Evolutionary conservation across 2,888 invertebrate species (phyloP), one percentile per base, ranked within the genome.

Genomic region (Drosophila robusta): DNA sequence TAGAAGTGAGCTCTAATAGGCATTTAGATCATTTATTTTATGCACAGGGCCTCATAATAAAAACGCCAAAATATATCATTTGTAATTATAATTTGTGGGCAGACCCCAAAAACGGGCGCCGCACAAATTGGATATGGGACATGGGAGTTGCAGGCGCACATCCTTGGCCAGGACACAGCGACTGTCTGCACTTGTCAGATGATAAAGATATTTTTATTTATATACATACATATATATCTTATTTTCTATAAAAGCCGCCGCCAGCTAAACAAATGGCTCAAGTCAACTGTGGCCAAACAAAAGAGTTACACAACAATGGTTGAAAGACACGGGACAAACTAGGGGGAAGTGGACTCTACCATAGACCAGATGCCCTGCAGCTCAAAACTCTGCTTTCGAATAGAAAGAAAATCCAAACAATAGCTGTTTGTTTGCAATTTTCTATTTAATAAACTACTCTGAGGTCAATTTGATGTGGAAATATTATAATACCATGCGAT

Each of bases 231-330:
- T 9, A 29, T 29, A 9, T 29, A 9, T 29, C 9, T 29, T 29
- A 2, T 29, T 29, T 29, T 9, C 29, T 26, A 58, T 51, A 67
- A 67, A 50, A 54, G 60, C 26, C 57, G 42, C 18, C 38, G 57
- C 55, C 42, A 49, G 54, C 63, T 49, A 65, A 87, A 78, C 68
- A 87, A 87, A 82, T 85, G 82, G 67, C 47, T 47, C 63, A 71
- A 88, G 80, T 83, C 80, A 87, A 86, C 73, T 58, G 60, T 62
- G 64, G 60, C 39, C 55, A 69, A 77, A 86, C 87, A 83, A 88
- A 83, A 88, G 87, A 88, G 88, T 86, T 82, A 74, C 47, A 66
- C 61, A 77, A 83, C 83, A 88, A 83, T 56, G 51, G 77, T 54
- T 39, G 46, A 32, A 46, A 54, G 58, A 68, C 52, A 38, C 42